These are phyloP conservation scores for Chrysopilus asiliformis DNA, from an alignment of 2,888 invertebrate genomes.

Conservation along the genomic window DNA sequence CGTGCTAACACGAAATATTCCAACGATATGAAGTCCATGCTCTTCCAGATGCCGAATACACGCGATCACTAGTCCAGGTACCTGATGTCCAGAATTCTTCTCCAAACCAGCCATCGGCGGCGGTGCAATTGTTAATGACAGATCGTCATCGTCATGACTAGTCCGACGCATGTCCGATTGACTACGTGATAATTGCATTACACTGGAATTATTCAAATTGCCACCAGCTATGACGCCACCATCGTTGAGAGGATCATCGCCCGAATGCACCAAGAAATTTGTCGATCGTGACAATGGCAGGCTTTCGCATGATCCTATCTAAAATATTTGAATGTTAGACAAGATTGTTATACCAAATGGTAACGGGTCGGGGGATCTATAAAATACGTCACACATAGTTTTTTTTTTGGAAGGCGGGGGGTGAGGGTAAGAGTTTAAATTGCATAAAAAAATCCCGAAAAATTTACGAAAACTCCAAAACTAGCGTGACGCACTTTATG, in stretches of 20 bases:
- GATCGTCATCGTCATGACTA: conserved; percentile 31
- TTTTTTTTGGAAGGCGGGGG: too few species aligned
- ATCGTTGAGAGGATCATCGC: conserved; percentile 4
- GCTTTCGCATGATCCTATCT: conserved; percentile 71
- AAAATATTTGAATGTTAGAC: conserved; percentile 30
- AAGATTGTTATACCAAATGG: too few species aligned
- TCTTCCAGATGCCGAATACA: conserved; percentile 72
- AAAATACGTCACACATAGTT: too few species aligned
- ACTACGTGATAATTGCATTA: conserved; percentile 39
- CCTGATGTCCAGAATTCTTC: conserved; percentile 34
- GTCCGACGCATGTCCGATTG: conserved; percentile 39
- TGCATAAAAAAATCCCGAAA: conserved; percentile 1
- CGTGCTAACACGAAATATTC: conserved; percentile 83
- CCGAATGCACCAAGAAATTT: conserved; percentile 9
- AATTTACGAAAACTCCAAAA: conserved; percentile 5
- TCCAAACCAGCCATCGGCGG: conserved; percentile 19
- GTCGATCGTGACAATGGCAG: conserved; percentile 36
- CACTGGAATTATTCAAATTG: conserved; percentile 30
- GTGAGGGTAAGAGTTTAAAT: background rate
- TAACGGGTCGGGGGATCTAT: too few species aligned
- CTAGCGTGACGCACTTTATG: too few species aligned
- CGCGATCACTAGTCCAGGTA: conserved; percentile 64
- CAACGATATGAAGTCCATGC: conserved; percentile 70
- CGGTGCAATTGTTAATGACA: conserved; percentile 28
- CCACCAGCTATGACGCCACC: conserved; percentile 9